Evolutionary conservation across 2,113 vertebrate species (phyloP).

Genomic region (Cryptotis parvus): DNA sequence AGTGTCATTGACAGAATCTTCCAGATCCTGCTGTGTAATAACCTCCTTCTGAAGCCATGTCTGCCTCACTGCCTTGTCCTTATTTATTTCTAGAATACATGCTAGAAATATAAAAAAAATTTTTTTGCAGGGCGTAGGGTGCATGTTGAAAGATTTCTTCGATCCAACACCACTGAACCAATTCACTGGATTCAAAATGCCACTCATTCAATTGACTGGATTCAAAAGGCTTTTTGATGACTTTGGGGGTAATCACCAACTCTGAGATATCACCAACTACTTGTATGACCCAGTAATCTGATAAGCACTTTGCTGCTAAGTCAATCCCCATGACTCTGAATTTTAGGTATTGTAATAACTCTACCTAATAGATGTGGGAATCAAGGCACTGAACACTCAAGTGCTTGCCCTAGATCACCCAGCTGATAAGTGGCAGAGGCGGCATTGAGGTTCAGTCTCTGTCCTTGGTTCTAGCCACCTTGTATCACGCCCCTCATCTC

Average conservation of each 20-base stretch:
- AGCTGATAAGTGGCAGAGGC: neutral
- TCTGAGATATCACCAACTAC: neutral
- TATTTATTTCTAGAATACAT: neutral
- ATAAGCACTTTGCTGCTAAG: neutral
- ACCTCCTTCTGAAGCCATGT: conserved; percentile 5
- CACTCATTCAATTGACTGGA: neutral
- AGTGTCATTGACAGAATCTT: neutral
- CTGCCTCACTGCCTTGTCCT: neutral
- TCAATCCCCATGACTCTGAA: neutral
- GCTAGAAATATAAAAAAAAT: neutral
- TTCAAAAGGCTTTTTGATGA: neutral
- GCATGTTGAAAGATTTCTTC: neutral
- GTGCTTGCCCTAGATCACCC: neutral
- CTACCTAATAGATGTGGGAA: neutral
- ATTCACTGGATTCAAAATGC: neutral
- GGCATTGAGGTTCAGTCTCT: neutral
- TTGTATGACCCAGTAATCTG: neutral
- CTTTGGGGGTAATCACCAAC: neutral
- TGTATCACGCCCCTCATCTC: neutral
- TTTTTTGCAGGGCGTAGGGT: neutral
- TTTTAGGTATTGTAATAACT: neutral
- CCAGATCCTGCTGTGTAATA: neutral
- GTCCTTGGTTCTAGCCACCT: neutral
- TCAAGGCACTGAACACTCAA: neutral
- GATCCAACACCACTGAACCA: neutral